These are phyloP conservation scores for Bufotes viridis DNA, from an alignment of 2,797 vertebrate genomes.

Conservation along the genomic window DNA sequence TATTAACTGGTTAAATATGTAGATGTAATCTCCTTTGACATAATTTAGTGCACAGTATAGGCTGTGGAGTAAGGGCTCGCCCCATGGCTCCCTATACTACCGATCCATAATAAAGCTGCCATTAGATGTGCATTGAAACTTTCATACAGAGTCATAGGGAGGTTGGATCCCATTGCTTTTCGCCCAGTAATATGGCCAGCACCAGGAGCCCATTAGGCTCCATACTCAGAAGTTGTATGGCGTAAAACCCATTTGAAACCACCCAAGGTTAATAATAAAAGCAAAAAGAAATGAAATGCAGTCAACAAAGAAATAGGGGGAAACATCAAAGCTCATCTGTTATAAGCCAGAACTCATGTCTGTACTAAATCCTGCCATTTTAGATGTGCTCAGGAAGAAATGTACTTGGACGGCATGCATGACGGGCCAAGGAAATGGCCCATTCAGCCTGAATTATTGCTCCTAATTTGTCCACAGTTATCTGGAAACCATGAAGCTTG, in stretches of 20 bases:
- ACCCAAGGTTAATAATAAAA: neutral
- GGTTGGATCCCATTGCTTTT: too few relatives aligned
- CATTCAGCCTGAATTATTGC: slow-evolving; percentile 24
- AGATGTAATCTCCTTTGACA: too few relatives aligned
- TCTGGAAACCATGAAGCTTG: slow-evolving; percentile 19
- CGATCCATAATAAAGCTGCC: too few relatives aligned
- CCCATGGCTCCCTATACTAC: too few relatives aligned
- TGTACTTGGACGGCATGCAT: neutral
- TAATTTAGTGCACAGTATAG: too few relatives aligned
- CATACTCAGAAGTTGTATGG: too few relatives aligned
- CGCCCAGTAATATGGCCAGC: too few relatives aligned
- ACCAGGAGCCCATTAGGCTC: too few relatives aligned
- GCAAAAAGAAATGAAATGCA: neutral
- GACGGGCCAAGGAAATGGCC: neutral
- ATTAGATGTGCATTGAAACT: too few relatives aligned
- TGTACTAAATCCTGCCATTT: neutral
- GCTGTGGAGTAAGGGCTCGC: too few relatives aligned
- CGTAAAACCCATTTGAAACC: neutral
- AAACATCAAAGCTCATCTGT: neutral
- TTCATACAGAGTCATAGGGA: too few relatives aligned
- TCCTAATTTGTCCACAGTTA: slow-evolving; percentile 39
- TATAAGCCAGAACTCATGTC: neutral
- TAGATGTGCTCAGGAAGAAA: neutral
- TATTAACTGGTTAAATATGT: too few relatives aligned
- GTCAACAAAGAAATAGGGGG: neutral